Base-by-base conservation (phyloP, 2,113 vertebrate species). In the Cyprinodon tularosa region DNA sequence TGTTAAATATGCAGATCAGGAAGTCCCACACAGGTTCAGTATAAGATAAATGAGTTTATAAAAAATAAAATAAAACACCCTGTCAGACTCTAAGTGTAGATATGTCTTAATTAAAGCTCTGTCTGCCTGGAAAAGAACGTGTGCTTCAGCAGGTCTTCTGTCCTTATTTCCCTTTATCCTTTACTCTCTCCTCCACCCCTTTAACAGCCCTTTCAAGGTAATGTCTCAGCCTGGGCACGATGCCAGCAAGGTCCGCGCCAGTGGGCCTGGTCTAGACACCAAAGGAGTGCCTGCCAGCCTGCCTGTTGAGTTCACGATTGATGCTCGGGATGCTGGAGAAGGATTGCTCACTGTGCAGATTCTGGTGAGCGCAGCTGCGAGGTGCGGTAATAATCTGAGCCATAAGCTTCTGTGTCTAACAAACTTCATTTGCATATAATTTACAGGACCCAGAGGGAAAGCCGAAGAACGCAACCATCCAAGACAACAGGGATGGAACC, bases 241-340 rank as follows among this genome's bases (percentile, higher is more conserved):
- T 0, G 97, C 97, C 91, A 98, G 97, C 80, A 98, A 98, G 83
- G 97, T 98, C 7, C 94, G 95, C 0, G 97, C 97, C 71, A 98
- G 97, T 0, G 97, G 97, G 4, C 97, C 97, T 0, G 97, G 97
- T 42, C 95, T 98, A 66, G 96, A 96, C 0, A 93, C 94, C 0
- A 91, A 95, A 0, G 97, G 97, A 53, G 96, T 98, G 76, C 91
- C 96, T 0, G 97, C 97, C 66, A 98, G 97, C 81, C 88, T 98
- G 42, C 97, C 97, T 0, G 97, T 98, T 4, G 97, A 98, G 86
- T 98, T 98, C 86, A 97, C 97, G 83, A 98, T 98, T 0, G 97
- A 99, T 0, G 97, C 97, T 1, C 95, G 96, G 0, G 96, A 99
- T 0, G 97, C 97, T 0, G 97, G 97, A 0, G 96, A 99, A 81